phyloP scores from a whole-genome alignment of 2,113 vertebrate species.

The Eublepharis macularius region DNA sequence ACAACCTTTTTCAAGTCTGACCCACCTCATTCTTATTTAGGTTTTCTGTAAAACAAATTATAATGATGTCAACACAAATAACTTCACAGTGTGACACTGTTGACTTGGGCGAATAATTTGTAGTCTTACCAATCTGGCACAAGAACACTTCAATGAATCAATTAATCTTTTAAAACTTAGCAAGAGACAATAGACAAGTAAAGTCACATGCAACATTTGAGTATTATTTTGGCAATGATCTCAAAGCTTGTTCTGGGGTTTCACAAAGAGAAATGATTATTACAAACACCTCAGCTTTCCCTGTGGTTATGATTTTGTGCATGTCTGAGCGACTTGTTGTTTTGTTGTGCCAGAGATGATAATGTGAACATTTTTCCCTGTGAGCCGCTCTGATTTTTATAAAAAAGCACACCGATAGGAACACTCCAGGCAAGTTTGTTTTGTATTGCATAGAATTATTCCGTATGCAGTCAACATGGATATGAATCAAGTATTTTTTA shows the following conservation, averaged over 20 bases:
- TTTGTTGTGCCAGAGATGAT: not conserved
- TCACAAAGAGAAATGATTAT: slow-evolving; percentile 21
- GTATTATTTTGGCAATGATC: slow-evolving; percentile 41
- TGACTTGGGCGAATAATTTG: not conserved
- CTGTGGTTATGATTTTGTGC: slow-evolving; percentile 11
- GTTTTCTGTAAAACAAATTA: not conserved
- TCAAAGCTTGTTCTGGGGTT: slow-evolving; percentile 6
- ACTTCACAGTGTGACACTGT: not conserved
- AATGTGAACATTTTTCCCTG: not conserved
- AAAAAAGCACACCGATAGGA: not conserved
- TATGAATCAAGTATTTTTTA: not conserved
- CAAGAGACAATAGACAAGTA: slow-evolving; percentile 35
- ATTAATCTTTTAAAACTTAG: not conserved
- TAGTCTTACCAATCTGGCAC: not conserved
- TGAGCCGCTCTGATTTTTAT: not conserved
- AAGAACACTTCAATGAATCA: not conserved
- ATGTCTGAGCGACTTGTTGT: slow-evolving; percentile 2
- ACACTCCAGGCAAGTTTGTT: not conserved
- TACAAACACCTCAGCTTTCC: not conserved
- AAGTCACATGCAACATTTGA: slow-evolving; percentile 40
- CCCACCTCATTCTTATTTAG: not conserved
- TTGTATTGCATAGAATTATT: not conserved
- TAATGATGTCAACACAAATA: not conserved
- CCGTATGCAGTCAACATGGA: not conserved
- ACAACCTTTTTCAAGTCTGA: not conserved